Percentiles rank a stretch among this genome's conserved stretches.
Conservation (phyloP, 2,888 invertebrate genomes). For the Disparrhopalites patrizii region DNA sequence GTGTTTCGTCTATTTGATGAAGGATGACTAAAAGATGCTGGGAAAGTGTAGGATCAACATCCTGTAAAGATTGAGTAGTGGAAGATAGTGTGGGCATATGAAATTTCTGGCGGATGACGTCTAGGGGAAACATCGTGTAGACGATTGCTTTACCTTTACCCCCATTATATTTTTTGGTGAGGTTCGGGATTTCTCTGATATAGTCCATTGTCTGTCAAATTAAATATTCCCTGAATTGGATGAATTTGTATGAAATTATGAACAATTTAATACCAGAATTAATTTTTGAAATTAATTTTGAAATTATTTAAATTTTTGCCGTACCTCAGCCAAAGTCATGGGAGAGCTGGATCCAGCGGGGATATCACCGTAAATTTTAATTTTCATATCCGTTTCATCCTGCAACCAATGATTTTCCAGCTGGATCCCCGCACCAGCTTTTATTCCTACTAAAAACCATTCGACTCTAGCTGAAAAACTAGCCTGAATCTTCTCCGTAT, state of each 20-base stretch:
- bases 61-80: neutral
- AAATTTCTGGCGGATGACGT: neutral
- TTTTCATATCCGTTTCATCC: neutral
- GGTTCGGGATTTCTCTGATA: neutral
- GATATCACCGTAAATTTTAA: neutral
- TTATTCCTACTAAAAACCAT: neutral
- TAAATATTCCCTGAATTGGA: no score
- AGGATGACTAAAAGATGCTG: neutral
- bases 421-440: neutral
- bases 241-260: no score
- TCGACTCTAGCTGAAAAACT: neutral
- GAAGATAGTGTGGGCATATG: neutral
- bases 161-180: neutral
- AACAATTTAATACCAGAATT: no score
- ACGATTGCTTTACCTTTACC: neutral
- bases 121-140: neutral
- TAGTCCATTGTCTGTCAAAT: neutral
- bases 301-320: neutral
- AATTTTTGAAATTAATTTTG: neutral
- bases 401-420: neutral
- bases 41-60: neutral
- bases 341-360: neutral
- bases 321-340: neutral
- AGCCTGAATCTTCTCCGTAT: neutral
- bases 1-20: neutral